phyloP scores from a whole-genome alignment of 2,888 invertebrate genomes.

The Chelonus formosanus region DNA sequence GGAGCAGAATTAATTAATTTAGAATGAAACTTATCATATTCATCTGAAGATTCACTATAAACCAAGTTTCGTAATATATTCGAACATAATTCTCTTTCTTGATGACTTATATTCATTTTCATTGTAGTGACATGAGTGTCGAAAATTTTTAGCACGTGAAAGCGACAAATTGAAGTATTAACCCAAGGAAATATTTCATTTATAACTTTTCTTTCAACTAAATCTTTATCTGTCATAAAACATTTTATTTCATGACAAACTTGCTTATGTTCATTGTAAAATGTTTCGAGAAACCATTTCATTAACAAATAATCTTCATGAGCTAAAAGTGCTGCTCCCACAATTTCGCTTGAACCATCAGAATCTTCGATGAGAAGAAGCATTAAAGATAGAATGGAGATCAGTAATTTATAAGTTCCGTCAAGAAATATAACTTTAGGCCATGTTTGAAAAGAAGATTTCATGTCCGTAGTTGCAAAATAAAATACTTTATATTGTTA shows the following conservation, averaged over 20 bases:
- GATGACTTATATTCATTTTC: slow-evolving; percentile 16
- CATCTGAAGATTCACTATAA: slow-evolving; percentile 4
- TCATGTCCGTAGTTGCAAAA: slow-evolving; percentile 36
- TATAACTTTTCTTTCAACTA: slow-evolving; percentile 33
- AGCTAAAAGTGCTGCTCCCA: slow-evolving; percentile 19
- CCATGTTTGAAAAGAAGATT: slow-evolving; percentile 28
- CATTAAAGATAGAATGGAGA: slow-evolving; percentile 28
- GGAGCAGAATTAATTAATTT: slow-evolving; percentile 17
- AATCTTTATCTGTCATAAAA: slow-evolving; percentile 39
- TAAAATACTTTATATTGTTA: slow-evolving; percentile 31
- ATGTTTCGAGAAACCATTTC: slow-evolving; percentile 25
- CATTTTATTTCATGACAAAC: slow-evolving; percentile 25
- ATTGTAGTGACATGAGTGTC: slow-evolving; percentile 13
- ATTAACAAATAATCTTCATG: slow-evolving; percentile 38
- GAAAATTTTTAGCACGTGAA: slow-evolving; percentile 29
- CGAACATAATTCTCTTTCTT: slow-evolving; percentile 11
- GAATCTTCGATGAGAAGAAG: slow-evolving; percentile 36
- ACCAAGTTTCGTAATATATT: slow-evolving; percentile 20
- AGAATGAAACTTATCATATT: slow-evolving; percentile 16
- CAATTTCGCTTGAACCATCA: slow-evolving; percentile 33
- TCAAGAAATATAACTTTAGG: slow-evolving; percentile 39
- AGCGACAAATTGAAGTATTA: slow-evolving; percentile 30
- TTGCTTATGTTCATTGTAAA: slow-evolving; percentile 27
- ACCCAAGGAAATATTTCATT: slow-evolving; percentile 30
- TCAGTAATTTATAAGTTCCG: slow-evolving; percentile 36